These are phyloP conservation scores for Morone chrysops DNA, from an alignment of 2,113 vertebrate genomes.

Conservation along the genomic window DNA sequence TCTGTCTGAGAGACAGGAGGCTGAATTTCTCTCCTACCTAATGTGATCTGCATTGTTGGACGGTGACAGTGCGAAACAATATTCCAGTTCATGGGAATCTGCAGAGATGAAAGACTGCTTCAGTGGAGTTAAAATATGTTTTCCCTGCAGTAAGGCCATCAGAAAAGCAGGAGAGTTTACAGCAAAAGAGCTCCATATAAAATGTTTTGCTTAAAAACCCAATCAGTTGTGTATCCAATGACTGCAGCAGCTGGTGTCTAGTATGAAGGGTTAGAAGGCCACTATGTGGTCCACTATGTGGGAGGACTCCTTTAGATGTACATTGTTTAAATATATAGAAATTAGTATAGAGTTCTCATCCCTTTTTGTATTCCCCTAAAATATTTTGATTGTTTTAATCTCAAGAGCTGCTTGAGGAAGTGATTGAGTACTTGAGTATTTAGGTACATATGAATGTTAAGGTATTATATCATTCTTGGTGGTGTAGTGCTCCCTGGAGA, in stretches of 20 bases:
- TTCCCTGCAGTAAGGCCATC: neutral
- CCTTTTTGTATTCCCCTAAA: neutral
- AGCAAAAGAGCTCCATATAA: neutral
- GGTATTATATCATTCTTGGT: neutral
- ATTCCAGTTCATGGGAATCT: neutral
- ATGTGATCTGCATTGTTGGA: neutral
- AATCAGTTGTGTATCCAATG: neutral
- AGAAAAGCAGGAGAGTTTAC: neutral
- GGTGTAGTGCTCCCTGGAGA: no score
- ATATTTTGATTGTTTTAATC: neutral
- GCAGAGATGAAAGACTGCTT: neutral
- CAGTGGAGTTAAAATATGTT: neutral
- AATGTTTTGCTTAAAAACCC: neutral
- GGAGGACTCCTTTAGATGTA: neutral
- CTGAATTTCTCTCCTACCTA: conserved; percentile 86
- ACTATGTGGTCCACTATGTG: neutral
- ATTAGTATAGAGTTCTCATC: neutral
- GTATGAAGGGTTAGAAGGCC: neutral
- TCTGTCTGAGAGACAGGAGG: conserved; percentile 84
- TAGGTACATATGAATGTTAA: neutral
- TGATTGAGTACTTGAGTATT: no score
- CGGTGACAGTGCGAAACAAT: neutral
- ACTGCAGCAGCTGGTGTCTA: neutral
- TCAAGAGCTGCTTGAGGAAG: no score
- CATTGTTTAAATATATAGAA: no score